Evolutionary conservation across 2,888 invertebrate species (phyloP), one percentile per base, ranked within the genome.

Genomic region (Physocephala rufipes): DNA sequence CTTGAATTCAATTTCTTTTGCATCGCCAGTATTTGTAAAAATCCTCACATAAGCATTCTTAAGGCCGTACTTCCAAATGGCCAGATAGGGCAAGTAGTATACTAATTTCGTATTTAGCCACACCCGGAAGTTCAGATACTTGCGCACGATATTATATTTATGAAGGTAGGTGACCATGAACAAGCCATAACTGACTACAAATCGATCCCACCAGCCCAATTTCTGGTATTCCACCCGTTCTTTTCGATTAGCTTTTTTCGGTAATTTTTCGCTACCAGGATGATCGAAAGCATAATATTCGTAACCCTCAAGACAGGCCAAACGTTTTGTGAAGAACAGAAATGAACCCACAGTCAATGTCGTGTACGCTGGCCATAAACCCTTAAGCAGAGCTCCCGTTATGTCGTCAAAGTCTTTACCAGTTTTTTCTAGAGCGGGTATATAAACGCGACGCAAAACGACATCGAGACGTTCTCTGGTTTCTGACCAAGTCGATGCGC

Each of bases 341-440:
- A 90, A 89, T 0, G 90, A 87, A 7, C 87, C 84, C 0, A 90
- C 87, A 7, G 91, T 86, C 0, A 93, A 86, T 47, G 87, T 84
- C 0, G 92, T 91, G 82, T 91, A 90, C 58, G 92, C 86, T 3
- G 88, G 88, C 91, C 91, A 91, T 81, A 94, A 84, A 0, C 93
- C 93, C 64, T 91, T 87, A 1, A 93, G 81, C 79, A 94, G 86
- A 1, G 90, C 88, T 0, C 81, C 83, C 0, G 91, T 87, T 90
- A 93, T 91, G 76, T 89, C 85, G 66, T 90, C 86, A 83, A 93
- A 94, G 67, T 90, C 87, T 55, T 90, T 86, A 0, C 89, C 89
- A 2, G 89, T 89, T 59, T 88, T 87, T 66, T 88, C 87, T 13
- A 94, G 81, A 36, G 88, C 87, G 0, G 93, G 92, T 12, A 88